phyloP scores from a whole-genome alignment of 2,113 vertebrate genomes.

The rabbit (Oryctolagus cuniculus) region DNA sequence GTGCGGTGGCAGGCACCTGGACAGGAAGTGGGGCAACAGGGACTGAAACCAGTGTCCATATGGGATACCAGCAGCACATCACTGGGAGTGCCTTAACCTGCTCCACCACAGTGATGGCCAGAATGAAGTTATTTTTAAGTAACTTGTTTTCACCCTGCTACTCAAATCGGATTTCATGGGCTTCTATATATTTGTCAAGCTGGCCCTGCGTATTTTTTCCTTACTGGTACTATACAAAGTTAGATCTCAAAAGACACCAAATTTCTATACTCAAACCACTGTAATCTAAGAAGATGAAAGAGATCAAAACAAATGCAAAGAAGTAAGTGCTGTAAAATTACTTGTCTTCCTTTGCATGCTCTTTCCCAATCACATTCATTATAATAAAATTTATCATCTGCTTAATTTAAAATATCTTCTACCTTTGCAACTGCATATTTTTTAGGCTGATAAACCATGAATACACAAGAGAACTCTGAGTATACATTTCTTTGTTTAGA shows the following conservation, averaged over 20 bases:
- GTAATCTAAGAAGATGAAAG: not conserved
- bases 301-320: conserved; percentile 10
- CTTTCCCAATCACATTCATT: conserved; percentile 11
- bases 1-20: too few species aligned
- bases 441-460: not conserved
- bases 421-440: conserved; percentile 16
- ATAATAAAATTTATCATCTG: conserved; percentile 24
- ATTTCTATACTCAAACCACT: not conserved
- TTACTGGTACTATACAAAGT: not conserved
- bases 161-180: not conserved
- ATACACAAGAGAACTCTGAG: conserved; percentile 23
- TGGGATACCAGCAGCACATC: too few species aligned
- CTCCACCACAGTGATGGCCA: too few species aligned
- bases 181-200: not conserved
- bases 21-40: too few species aligned
- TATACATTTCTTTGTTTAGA: conserved; percentile 61
- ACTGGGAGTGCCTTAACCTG: too few species aligned
- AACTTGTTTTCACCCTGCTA: not conserved
- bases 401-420: conserved; percentile 42
- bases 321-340: conserved; percentile 48
- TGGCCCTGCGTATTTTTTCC: not conserved
- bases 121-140: not conserved
- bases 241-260: conserved; percentile 17
- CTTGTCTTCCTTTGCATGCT: not conserved
- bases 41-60: too few species aligned